Conservation (phyloP, 1,140 invertebrate species). For the Drosophila sulfurigaster region DNA sequence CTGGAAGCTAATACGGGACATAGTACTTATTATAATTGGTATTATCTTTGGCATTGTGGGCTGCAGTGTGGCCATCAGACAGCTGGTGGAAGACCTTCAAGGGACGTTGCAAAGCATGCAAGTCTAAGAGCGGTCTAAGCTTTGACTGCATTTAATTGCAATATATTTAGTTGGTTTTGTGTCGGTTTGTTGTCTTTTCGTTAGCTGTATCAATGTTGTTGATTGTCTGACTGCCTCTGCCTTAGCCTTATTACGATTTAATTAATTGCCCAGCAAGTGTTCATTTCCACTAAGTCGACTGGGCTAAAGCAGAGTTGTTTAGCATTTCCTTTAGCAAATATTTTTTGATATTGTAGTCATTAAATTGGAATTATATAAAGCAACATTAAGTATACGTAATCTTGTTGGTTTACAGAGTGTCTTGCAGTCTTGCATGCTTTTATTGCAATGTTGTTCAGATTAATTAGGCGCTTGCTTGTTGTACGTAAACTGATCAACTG, state of each 20-base stretch:
- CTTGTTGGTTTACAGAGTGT: neutral
- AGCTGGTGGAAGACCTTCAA: conserved; percentile 53
- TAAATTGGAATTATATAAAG: no score
- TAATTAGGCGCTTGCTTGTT: conserved; percentile 54
- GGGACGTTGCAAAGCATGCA: conserved; percentile 24
- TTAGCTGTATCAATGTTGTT: conserved; percentile 21
- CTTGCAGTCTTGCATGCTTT: conserved; percentile 4
- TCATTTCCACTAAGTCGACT: conserved; percentile 46
- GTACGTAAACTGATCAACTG: conserved; percentile 18
- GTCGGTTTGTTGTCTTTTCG: conserved; percentile 16
- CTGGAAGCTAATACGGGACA: conserved; percentile 62
- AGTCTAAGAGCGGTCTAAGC: neutral
- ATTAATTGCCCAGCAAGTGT: conserved; percentile 67
- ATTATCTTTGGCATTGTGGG: conserved; percentile 58
- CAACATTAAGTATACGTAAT: no score
- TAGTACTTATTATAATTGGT: conserved; percentile 54
- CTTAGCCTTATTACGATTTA: conserved; percentile 51
- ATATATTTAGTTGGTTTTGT: conserved; percentile 46
- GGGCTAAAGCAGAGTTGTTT: conserved; percentile 45
- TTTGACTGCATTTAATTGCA: conserved; percentile 34
- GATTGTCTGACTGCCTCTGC: conserved; percentile 6
- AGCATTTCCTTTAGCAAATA: neutral
- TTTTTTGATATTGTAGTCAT: no score
- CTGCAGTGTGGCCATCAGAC: conserved; percentile 56
- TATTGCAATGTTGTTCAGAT: conserved; percentile 36